phyloP scores from a whole-genome alignment of 1,140 invertebrate genomes.

The Leptopilina boulardi region DNA sequence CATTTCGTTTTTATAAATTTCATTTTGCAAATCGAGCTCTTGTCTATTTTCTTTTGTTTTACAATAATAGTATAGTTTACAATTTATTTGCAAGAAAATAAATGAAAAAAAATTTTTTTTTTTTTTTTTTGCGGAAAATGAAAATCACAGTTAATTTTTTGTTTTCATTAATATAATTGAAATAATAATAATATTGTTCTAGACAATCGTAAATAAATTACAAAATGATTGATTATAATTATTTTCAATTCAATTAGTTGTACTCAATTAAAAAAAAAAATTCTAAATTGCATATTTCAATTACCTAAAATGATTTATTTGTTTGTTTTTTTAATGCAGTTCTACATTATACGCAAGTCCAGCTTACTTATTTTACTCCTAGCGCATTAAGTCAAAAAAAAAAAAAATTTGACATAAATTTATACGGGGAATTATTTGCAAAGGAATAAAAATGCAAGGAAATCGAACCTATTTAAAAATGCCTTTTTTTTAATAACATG shows the following conservation, averaged over 20 bases:
- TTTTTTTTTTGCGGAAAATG: neutral
- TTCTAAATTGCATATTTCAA: conserved; percentile 6
- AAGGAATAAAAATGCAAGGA: conserved; percentile 18
- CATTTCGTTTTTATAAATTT: neutral
- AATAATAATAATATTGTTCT: neutral
- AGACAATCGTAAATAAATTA: conserved; percentile 13
- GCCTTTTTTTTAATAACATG: conserved; percentile 4
- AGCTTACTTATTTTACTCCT: conserved; percentile 8
- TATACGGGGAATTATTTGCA: conserved; percentile 18
- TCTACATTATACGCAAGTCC: conserved; percentile 23
- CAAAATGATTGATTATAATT: conserved; percentile 19
- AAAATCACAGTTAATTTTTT: conserved; percentile 19
- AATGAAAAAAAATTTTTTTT: neutral
- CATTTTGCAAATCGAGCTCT: neutral
- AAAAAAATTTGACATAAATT: conserved; percentile 27
- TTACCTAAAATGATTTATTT: neutral
- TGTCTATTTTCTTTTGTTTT: neutral
- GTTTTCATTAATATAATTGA: neutral
- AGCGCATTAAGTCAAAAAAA: conserved; percentile 1
- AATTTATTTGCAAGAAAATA: neutral
- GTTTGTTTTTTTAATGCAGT: neutral
- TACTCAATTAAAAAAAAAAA: neutral
- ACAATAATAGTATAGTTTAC: neutral
- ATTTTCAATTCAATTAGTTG: neutral
- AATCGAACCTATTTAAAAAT: conserved; percentile 21